Evolutionary conservation across 2,797 vertebrate species (phyloP), one percentile per base, ranked within the genome.

Genomic region (Ptychobarbus kaznakovi): DNA sequence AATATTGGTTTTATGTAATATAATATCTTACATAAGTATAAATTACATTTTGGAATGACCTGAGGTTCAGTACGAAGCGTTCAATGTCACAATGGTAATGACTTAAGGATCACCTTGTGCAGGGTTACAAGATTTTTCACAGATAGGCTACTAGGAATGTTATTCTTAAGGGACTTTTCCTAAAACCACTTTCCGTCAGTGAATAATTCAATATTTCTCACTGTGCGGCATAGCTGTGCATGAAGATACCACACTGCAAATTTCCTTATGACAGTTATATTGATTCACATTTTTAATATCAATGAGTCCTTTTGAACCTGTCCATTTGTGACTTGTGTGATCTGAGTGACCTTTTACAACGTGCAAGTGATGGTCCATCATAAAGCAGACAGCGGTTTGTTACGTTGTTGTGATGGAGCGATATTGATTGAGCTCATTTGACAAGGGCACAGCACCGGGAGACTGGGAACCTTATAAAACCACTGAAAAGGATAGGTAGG

Each of bases 311-410:
- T 84, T 70, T 78, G n/a, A 69, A 70, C 38, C 18, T 20, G 8
- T 70, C 75, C 25, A 38, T 69, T 90, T 90, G 90, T 89, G 88
- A 87, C 90, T 92, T n/a, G n/a, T 90, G 70, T 78, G 90, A 91
- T 92, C 90, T 88, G 91, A 88, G 18, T 94, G 92, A 94, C 94
- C 94, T 94, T 94, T 94, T 90, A 91, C 92, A 94, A 92, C 88
- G 86, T 92, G 87, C 91, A 93, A 93, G 92, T 88, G 92, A 92
- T 91, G 91, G 87, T 83, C 89, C 88, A 89, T 90, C 90, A 90
- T 92, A 92, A 92, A 92, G 90, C 90, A 93, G 93, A 94, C 93
- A 92, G 80, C 89, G 87, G 91, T 92, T 93, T 93, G 90, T 91
- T 82, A 88, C 88, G 80, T 92, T 56, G 61, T 44, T 65, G 66